A percentile compares a stretch with the other conserved stretches of the same genome.
These are phyloP conservation scores for Emmelina monodactyla DNA, from an alignment of 2,888 invertebrate species.

Conservation along the genomic window DNA sequence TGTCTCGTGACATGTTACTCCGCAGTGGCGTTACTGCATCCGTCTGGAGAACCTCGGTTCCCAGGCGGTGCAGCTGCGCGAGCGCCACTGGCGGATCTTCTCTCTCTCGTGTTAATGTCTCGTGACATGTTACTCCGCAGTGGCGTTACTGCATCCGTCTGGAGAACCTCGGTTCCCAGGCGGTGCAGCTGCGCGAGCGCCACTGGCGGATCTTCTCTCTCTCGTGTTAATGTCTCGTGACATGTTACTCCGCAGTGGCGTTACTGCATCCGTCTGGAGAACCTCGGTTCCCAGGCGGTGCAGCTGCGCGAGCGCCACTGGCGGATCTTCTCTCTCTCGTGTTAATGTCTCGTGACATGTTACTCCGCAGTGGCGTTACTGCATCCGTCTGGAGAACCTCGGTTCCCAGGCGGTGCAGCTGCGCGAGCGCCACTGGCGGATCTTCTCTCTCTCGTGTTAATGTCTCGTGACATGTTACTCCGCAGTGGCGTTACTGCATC, in stretches of 20 bases:
- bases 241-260: too few species aligned
- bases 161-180: slow-evolving; percentile 89
- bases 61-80: slow-evolving; percentile 88
- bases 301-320: slow-evolving; percentile 97
- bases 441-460: slow-evolving; percentile 94
- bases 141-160: slow-evolving; percentile 98
- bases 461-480: too few species aligned
- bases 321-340: slow-evolving; percentile 95
- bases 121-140: too few species aligned
- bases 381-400: slow-evolving; percentile 94
- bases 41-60: slow-evolving; percentile 93
- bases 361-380: slow-evolving; percentile 97
- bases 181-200: slow-evolving; percentile 93
- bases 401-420: slow-evolving; percentile 89
- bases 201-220: slow-evolving; percentile 98
- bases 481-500: slow-evolving; percentile 97
- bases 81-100: slow-evolving; percentile 98
- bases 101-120: too few species aligned
- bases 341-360: too few species aligned
- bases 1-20: too few species aligned
- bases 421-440: slow-evolving; percentile 97
- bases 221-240: too few species aligned
- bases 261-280: slow-evolving; percentile 96
- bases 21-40: slow-evolving; percentile 97
- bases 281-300: slow-evolving; percentile 87